phyloP scores from a whole-genome alignment of 2,888 invertebrate species.

The Drosophila fulvimacula region DNA sequence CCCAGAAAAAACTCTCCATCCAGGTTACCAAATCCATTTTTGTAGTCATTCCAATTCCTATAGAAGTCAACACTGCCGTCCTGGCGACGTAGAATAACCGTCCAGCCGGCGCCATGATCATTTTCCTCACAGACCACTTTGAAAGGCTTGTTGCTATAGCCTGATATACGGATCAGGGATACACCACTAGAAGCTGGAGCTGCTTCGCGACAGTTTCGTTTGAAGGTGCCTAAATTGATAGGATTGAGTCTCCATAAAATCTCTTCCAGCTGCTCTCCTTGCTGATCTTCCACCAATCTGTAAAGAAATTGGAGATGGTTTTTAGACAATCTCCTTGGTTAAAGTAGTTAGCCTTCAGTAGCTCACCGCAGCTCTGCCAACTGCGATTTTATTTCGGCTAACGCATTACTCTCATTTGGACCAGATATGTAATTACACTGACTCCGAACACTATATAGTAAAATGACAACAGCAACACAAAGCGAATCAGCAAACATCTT shows the following conservation, averaged over 20 bases:
- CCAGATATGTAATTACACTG: not conserved
- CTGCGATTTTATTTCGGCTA: not conserved
- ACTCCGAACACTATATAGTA: not conserved
- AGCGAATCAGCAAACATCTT: not conserved
- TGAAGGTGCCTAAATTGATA: not conserved
- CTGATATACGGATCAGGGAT: constrained; percentile 15
- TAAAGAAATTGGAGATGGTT: not conserved
- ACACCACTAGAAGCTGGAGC: constrained; percentile 8
- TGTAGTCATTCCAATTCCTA: constrained; percentile 44
- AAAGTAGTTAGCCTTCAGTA: not conserved
- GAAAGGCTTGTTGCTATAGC: constrained; percentile 36
- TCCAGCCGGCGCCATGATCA: constrained; percentile 38
- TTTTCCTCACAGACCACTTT: constrained; percentile 39
- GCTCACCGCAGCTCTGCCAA: not conserved
- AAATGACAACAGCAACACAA: not conserved
- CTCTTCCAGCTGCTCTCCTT: not conserved
- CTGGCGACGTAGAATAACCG: constrained; percentile 30
- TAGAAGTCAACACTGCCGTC: constrained; percentile 49
- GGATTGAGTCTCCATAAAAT: not conserved
- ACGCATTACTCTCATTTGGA: not conserved
- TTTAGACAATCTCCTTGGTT: not conserved
- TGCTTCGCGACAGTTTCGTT: constrained; percentile 26
- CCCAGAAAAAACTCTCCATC: constrained; percentile 50
- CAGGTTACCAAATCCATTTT: constrained; percentile 38
- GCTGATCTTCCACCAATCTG: not conserved